phyloP scores from a whole-genome alignment of 2,888 invertebrate species.

The Bombylius major region DNA sequence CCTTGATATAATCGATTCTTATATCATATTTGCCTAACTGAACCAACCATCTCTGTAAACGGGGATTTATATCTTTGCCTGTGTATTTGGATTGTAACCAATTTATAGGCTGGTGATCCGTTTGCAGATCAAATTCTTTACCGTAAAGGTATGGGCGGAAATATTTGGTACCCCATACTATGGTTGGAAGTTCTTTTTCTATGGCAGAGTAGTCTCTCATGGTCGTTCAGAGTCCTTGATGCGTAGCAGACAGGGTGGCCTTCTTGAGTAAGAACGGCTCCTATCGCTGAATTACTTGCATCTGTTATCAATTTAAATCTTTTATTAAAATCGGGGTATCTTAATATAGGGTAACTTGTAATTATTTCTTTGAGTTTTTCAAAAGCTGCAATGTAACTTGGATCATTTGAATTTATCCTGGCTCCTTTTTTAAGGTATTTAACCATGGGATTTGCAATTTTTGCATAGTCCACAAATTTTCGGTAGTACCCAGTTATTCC shows the following conservation, averaged over 20 bases:
- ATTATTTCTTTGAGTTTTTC: slow-evolving; percentile 1
- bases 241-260: background rate
- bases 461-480: background rate
- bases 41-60: background rate
- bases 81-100: background rate
- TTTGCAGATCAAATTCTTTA: slow-evolving; percentile 1
- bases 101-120: background rate
- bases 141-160: background rate
- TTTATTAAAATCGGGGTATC: slow-evolving; percentile 1
- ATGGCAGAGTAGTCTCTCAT: slow-evolving; percentile 1
- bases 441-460: background rate
- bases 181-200: slow-evolving; percentile 1
- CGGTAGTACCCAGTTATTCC: background rate
- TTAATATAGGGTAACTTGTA: background rate
- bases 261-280: background rate
- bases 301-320: background rate
- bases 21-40: background rate
- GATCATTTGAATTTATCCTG: background rate
- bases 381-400: background rate
- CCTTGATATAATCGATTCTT: background rate
- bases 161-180: background rate
- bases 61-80: background rate
- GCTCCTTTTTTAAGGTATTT: background rate
- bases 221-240: slow-evolving; percentile 1
- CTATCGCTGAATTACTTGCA: background rate